Evolutionary conservation across 2,797 vertebrate genomes (phyloP).

Genomic region (Thunnus albacares): DNA sequence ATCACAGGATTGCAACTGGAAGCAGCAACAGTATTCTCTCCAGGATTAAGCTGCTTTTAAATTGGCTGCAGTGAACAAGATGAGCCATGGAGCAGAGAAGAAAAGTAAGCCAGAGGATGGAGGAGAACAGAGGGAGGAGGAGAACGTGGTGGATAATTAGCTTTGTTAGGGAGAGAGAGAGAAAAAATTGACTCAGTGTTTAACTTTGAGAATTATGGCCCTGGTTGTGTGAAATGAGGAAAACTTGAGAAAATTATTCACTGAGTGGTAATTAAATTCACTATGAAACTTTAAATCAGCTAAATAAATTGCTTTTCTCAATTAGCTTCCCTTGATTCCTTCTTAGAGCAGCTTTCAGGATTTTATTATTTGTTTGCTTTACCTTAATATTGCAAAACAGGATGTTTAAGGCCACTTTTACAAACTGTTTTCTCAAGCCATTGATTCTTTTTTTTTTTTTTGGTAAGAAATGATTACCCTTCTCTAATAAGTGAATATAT

Average conservation of each 20-base stretch:
- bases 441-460: slow-evolving; percentile 27
- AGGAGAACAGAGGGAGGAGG: slow-evolving; percentile 42
- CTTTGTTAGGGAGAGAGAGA: slow-evolving; percentile 60
- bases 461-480: slow-evolving; percentile 7
- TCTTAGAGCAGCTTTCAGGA: slow-evolving; percentile 53
- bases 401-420: slow-evolving; percentile 41
- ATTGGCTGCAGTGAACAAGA: slow-evolving; percentile 82
- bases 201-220: slow-evolving; percentile 78
- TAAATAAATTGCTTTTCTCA: slow-evolving; percentile 87
- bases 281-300: slow-evolving; percentile 84
- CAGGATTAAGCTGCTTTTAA: slow-evolving; percentile 84
- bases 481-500: slow-evolving; percentile 13
- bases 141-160: slow-evolving; percentile 71
- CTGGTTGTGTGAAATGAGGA: slow-evolving; percentile 71
- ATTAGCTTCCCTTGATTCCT: slow-evolving; percentile 73
- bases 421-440: slow-evolving; percentile 22
- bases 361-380: slow-evolving; percentile 61
- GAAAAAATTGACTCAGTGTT: slow-evolving; percentile 59
- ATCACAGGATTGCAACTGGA: slow-evolving; percentile 72
- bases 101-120: slow-evolving; percentile 72
- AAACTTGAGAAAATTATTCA: slow-evolving; percentile 82
- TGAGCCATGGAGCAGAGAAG: slow-evolving; percentile 71
- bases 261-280: slow-evolving; percentile 84
- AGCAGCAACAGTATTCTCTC: slow-evolving; percentile 72
- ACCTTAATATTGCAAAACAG: slow-evolving; percentile 43